phyloP scores from a whole-genome alignment of 2,113 vertebrate genomes.

The Phylloscopus trochilus region DNA sequence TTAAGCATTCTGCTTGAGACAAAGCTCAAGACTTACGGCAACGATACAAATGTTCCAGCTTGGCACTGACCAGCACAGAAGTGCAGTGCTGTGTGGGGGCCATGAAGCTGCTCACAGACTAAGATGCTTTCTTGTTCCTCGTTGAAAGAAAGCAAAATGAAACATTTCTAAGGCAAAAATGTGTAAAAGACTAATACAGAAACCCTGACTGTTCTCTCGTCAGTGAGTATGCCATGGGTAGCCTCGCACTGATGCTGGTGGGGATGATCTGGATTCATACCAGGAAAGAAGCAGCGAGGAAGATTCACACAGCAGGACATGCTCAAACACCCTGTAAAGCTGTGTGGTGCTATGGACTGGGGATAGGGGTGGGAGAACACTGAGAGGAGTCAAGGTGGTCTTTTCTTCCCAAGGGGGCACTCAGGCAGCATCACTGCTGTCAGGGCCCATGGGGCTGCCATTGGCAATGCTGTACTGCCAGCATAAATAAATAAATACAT shows the following conservation, averaged over 20 bases:
- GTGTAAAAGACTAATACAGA: not conserved
- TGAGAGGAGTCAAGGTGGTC: not conserved
- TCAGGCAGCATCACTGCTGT: not conserved
- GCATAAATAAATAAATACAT: not conserved
- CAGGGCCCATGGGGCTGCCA: fast-evolving
- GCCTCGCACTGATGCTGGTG: not conserved
- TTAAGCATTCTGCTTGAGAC: fast-evolving
- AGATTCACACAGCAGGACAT: not conserved
- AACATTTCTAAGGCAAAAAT: not conserved
- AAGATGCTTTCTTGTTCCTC: not conserved
- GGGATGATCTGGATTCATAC: not conserved
- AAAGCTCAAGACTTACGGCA: not conserved
- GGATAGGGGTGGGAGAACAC: not conserved
- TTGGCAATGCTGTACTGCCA: not conserved
- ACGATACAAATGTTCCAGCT: not conserved
- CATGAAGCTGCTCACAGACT: not conserved
- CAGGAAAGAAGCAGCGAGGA: not conserved
- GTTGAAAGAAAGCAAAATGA: not conserved
- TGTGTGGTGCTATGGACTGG: not conserved
- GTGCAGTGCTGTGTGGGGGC: not conserved
- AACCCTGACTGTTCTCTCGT: not conserved
- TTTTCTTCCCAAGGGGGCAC: not conserved
- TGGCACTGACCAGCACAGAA: not conserved
- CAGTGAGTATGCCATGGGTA: not conserved
- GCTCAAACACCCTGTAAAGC: not conserved